Evolutionary conservation across 2,797 vertebrate species (phyloP).

Genomic region (Galago senegalensis): DNA sequence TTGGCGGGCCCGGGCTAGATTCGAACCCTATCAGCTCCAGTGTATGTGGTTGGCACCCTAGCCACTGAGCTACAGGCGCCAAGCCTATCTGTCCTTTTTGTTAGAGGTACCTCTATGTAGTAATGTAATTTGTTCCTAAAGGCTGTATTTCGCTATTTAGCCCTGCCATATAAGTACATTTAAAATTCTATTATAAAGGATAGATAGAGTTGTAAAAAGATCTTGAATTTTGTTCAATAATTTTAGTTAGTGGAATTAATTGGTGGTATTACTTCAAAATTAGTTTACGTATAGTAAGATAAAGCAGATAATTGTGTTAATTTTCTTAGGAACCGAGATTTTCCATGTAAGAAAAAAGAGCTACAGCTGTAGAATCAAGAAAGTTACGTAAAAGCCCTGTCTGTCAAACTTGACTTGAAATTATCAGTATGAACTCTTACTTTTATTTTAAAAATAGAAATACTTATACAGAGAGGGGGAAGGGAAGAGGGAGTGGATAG

Average conservation of each 20-base stretch:
- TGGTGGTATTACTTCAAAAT: slow-evolving; percentile 26
- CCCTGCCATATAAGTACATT: not conserved
- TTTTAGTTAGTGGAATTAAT: slow-evolving; percentile 8
- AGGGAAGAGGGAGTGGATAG: no score
- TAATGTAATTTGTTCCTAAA: slow-evolving; percentile 22
- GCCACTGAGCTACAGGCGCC: no score
- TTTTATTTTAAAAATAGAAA: not conserved
- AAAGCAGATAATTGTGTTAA: not conserved
- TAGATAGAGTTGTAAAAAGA: slow-evolving; percentile 19
- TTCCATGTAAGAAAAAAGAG: not conserved
- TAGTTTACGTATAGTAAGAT: slow-evolving; percentile 26
- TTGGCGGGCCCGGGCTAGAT: no score
- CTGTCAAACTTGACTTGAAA: slow-evolving; percentile 46
- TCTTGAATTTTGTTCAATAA: slow-evolving; percentile 17
- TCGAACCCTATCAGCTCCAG: no score
- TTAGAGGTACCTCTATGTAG: not conserved
- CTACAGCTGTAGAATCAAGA: not conserved
- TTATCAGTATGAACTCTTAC: not conserved
- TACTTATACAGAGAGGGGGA: no score
- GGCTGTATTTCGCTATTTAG: not conserved
- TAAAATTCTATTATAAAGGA: slow-evolving; percentile 29
- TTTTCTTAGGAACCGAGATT: slow-evolving; percentile 15
- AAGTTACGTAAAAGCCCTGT: slow-evolving; percentile 21
- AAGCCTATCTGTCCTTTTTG: not conserved
- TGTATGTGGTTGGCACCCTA: no score